Evolutionary conservation across 2,888 invertebrate species (phyloP), one percentile per base, ranked within the genome.

Genomic region (Cerastis leucographa): DNA sequence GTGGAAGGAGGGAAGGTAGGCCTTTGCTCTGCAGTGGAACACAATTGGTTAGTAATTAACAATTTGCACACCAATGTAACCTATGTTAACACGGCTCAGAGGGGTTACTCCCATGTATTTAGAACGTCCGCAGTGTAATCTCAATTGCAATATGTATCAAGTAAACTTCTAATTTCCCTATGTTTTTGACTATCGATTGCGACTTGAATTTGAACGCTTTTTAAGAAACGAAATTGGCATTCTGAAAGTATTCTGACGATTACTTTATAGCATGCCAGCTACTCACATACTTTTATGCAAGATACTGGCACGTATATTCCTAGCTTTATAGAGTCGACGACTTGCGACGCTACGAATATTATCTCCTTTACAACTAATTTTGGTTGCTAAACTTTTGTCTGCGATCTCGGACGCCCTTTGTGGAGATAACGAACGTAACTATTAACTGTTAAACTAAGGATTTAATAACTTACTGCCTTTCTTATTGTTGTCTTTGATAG

Each of bases 281-380:
- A 46, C 59, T 40, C 19, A 46, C 59, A 49, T 11, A 49, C 3
- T 22, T 61, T 7, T 29, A 3, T 22, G 22, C 17, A 22, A 42
- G 42, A 19, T 42, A 29, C n/a, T 59, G 35, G 25, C 1, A 29
- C 14, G 22, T 76, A 22, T 40, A 11, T 7, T 40, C 22, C 40
- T 4, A 46, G 17, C 68, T 61, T 75, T n/a, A 68, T 29, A 35
- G 19, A 29, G n/a, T 51, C 40, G 9, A 80, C 25, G 17, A 80
- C 81, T 76, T 2, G 7, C 25, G 25, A 59, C 59, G 2, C 82
- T 76, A 83, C 54, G 81, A 89, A 84, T 85, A 89, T 89, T 92
- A 92, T 91, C 91, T 90, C 75, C 85, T 81, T 87, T 85, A 83
- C 78, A 91, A 91, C 89, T 90, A 91, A 91, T 88, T 90, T 88